phyloP scores from a whole-genome alignment of 2,797 vertebrate species.

The Siniperca scherzeri region DNA sequence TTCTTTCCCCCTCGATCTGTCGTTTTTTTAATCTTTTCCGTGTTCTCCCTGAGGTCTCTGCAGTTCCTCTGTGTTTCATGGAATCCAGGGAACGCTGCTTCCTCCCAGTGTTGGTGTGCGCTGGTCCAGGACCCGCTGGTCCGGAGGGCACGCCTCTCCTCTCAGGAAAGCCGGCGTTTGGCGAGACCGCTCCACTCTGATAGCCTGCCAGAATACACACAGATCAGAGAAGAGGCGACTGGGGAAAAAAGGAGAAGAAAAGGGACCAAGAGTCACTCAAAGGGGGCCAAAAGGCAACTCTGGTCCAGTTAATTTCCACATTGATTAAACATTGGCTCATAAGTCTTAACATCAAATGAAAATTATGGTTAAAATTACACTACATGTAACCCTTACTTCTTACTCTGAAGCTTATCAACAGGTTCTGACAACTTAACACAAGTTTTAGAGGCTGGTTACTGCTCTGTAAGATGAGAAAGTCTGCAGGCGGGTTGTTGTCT shows the following conservation, averaged over 20 bases:
- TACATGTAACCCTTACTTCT: not conserved
- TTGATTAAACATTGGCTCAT: conserved; percentile 14
- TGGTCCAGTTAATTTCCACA: conserved; percentile 51
- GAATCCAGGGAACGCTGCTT: conserved; percentile 76
- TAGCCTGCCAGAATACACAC: conserved; percentile 81
- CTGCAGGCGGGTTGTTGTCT: conserved; percentile 31
- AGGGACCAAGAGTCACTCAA: conserved; percentile 42
- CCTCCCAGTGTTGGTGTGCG: conserved; percentile 64
- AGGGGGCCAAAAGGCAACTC: conserved; percentile 46
- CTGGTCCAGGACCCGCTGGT: conserved; percentile 68
- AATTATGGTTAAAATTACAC: not conserved
- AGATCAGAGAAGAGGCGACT: conserved; percentile 68
- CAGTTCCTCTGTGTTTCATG: conserved; percentile 71
- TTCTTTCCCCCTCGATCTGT: conserved; percentile 3
- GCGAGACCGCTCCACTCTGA: conserved; percentile 72
- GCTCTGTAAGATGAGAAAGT: not conserved
- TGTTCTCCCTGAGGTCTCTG: conserved; percentile 49
- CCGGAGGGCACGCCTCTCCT: conserved; percentile 69
- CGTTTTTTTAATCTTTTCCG: conserved; percentile 6
- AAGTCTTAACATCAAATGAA: conserved; percentile 21
- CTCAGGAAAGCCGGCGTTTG: conserved; percentile 82
- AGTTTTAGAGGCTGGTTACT: conserved; percentile 10
- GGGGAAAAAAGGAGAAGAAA: conserved; percentile 48
- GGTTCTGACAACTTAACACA: conserved; percentile 5
- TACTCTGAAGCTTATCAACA: conserved; percentile 9